Base-by-base conservation (phyloP, 2,888 invertebrate species). In the Diplazon laetatorius region DNA sequence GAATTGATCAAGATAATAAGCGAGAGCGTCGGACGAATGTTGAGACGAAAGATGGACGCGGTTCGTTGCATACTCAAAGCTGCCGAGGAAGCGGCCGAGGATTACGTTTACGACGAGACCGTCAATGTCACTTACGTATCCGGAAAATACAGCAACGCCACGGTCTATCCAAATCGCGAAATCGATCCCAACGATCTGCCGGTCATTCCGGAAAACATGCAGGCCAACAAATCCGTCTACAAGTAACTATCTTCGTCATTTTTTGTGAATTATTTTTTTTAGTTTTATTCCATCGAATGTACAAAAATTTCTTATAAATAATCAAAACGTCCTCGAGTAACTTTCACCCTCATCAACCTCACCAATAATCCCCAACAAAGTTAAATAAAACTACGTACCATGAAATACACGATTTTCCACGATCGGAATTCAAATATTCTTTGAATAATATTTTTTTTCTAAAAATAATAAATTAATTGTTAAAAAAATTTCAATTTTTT, bases 1-100 rank as follows among this genome's bases (percentile, higher is more conserved):
- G 93, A 94, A 85, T 93, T 98, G 87, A 93, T 98, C 83, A 93
- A 94, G 78, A 95, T 96, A 75, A 96, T 97, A 78, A 94, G 96
- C 68, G 93, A 94, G 68, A 96, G 96, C 86, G 95, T 98, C 73
- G 95, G 96, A 80, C 94, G 94, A 68, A 97, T 98, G 96, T 93
- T 97, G 84, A 94, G 95, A 52, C 94, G 96, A 85, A 97, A 97
- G 93, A 96, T 96, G 93, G 96, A 97, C 86, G 97, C 97, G n/a
- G 96, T 97, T 72, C 92, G 95, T 93, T 96, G 97, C 86, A 96
- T 97, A 80, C 94, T 95, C 85, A 93, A 94, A 81, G 94, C 93
- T 72, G 97, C 97, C 0, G 96, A 97, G 91, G 88, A 92, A 10
- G 91, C 93, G 39, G 94, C 96, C 1, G 94, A 94, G 85, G 92